Evolutionary conservation across 2,113 vertebrate species (phyloP).

Genomic region (Felis chaus): DNA sequence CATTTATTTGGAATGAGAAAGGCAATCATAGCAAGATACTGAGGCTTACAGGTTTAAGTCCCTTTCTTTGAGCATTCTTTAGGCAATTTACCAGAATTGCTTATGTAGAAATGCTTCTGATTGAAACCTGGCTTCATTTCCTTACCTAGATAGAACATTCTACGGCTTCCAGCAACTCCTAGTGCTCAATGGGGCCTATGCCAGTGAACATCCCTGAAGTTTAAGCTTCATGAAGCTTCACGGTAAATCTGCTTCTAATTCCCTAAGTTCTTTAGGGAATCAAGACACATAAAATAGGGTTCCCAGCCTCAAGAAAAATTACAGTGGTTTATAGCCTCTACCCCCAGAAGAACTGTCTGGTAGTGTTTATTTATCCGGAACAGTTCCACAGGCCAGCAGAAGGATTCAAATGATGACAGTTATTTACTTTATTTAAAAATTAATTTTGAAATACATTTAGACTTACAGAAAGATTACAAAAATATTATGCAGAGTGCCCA

Average conservation of each 20-base stretch:
- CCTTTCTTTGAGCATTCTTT: neutral
- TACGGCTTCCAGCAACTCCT: neutral
- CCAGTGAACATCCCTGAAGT: neutral
- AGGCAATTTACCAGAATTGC: neutral
- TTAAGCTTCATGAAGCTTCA: neutral
- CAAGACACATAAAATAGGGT: neutral
- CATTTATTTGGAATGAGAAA: neutral
- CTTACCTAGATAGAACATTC: neutral
- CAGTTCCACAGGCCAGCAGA: neutral
- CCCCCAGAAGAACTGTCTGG: neutral
- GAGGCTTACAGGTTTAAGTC: neutral
- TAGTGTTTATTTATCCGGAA: neutral
- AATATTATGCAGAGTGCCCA: neutral
- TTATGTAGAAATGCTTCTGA: neutral
- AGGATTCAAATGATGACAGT: neutral
- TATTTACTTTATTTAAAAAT: neutral
- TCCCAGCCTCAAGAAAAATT: neutral
- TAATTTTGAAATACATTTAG: slow-evolving; percentile 13
- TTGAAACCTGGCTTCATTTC: neutral
- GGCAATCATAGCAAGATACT: neutral
- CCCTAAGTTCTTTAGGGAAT: neutral
- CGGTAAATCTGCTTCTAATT: neutral
- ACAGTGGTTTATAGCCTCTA: neutral
- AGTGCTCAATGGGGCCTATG: neutral
- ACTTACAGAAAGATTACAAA: neutral